Evolutionary conservation across 1,140 invertebrate genomes (phyloP).

Genomic region (Teleopsis dalmanni): DNA sequence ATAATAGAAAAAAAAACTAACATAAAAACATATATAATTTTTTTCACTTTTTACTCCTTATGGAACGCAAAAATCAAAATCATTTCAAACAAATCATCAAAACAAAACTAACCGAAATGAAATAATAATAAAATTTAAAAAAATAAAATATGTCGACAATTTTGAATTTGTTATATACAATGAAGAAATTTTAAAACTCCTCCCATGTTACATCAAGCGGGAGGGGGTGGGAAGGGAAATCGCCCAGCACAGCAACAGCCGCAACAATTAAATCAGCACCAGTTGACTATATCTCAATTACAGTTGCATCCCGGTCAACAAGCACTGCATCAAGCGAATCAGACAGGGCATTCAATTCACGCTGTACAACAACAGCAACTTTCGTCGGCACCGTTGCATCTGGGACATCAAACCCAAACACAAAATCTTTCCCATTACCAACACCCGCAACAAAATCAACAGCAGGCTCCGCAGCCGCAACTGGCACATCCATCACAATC

Average conservation of each 20-base stretch:
- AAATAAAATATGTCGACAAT: too few species aligned
- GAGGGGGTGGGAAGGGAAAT: constrained; percentile 44
- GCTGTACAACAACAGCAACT: constrained; percentile 14
- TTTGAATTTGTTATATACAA: neutral
- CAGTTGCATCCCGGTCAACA: constrained; percentile 3
- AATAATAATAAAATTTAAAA: too few species aligned
- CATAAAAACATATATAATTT: too few species aligned
- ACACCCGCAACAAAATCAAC: constrained; percentile 20
- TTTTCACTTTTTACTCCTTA: too few species aligned
- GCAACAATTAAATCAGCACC: constrained; percentile 13
- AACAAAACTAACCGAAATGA: too few species aligned
- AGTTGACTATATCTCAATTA: constrained; percentile 11
- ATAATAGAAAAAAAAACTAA: too few species aligned
- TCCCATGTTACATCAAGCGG: constrained; percentile 41
- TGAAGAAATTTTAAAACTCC: constrained; percentile 38
- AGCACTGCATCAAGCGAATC: constrained; percentile 24
- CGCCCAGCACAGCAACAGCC: constrained; percentile 38
- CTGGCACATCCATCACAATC: constrained; percentile 10
- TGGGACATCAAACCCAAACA: constrained; percentile 13
- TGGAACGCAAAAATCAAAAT: too few species aligned
- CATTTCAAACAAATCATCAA: too few species aligned
- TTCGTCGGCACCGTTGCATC: constrained; percentile 2
- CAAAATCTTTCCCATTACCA: constrained; percentile 14
- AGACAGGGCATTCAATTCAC: constrained; percentile 15
- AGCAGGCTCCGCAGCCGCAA: constrained; percentile 16